These are phyloP conservation scores for Gerris buenoi DNA, from an alignment of 1,140 invertebrate genomes.

Conservation along the genomic window DNA sequence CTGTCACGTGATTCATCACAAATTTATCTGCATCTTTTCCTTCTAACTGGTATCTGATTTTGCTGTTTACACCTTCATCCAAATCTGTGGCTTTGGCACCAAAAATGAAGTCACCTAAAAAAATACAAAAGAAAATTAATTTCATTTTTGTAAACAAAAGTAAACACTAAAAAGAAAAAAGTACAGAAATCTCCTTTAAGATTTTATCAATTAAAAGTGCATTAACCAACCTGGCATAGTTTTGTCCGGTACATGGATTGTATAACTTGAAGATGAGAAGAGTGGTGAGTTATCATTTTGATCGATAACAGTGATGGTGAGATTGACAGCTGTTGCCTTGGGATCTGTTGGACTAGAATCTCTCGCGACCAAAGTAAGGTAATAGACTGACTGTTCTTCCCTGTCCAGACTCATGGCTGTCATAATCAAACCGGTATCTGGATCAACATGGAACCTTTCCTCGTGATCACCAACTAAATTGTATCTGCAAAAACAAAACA, in stretches of 20 bases:
- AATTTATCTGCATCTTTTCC: constrained; percentile 65
- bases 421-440: constrained; percentile 55
- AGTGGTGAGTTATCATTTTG: constrained; percentile 76
- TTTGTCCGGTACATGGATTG: constrained; percentile 60
- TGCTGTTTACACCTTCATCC: constrained; percentile 63
- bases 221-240: constrained; percentile 41
- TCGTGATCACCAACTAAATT: constrained; percentile 63
- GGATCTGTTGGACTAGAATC: constrained; percentile 73
- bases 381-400: constrained; percentile 58
- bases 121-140: no score
- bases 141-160: no score
- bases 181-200: not conserved
- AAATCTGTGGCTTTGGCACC: constrained; percentile 66
- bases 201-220: no score
- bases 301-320: constrained; percentile 63
- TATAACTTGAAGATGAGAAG: constrained; percentile 54
- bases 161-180: not conserved
- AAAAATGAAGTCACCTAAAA: constrained; percentile 60
- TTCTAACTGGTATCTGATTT: constrained; percentile 57
- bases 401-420: constrained; percentile 58
- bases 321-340: constrained; percentile 55
- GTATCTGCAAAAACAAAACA: constrained; percentile 36
- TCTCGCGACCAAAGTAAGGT: constrained; percentile 66
- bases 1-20: constrained; percentile 55
- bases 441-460: constrained; percentile 56